Base-by-base conservation (phyloP, 2,888 invertebrate species). In the Troides oblongomaculatus region DNA sequence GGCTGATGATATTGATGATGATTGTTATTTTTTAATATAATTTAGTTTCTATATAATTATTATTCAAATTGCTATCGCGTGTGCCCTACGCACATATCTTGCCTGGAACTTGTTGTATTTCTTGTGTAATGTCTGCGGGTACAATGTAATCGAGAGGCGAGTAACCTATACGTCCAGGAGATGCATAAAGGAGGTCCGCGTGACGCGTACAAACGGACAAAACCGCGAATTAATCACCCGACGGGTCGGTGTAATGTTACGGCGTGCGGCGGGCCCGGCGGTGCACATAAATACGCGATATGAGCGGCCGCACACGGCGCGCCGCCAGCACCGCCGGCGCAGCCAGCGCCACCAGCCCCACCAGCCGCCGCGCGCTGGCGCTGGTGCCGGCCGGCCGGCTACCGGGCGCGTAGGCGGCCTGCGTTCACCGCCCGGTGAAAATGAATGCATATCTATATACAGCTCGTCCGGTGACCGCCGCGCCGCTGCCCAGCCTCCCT, bases 251-350 rank as follows among this genome's bases (percentile, higher is more conserved):
- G 82, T 89, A 84, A 82, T 83, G 86, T 89, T 88, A 87, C 87
- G 64, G 75, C 75, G 74, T 75, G 84, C 81, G 86, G 85, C 83
- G 84, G 84, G 87, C 87, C 87, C 81, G 86, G 85, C 83, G 84
- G 84, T 87, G 88, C 86, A 86, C 89, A 90, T 91, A 90, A 90
- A 90, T 89, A 87, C 86, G 82, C 80, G 81, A 84, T 85, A 87
- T 86, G 87, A 83, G 79, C 77, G 90, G 70, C 91, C 91, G 86
- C 91, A 90, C 90, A 90, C 90, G 79, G 84, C 81, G 90, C 81
- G 81, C 83, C 39, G 10, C 74, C 75, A 76, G 79, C 50, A 0
- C 12, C 50, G 7, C 50, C 14, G 0, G 14, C 18, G 6, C 50
- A 3, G 2, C 14, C 50, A 6, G 50, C 14, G 5, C 12, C 50